Base-by-base conservation (phyloP, 2,113 vertebrate species). In the Tetrax tetrax region DNA sequence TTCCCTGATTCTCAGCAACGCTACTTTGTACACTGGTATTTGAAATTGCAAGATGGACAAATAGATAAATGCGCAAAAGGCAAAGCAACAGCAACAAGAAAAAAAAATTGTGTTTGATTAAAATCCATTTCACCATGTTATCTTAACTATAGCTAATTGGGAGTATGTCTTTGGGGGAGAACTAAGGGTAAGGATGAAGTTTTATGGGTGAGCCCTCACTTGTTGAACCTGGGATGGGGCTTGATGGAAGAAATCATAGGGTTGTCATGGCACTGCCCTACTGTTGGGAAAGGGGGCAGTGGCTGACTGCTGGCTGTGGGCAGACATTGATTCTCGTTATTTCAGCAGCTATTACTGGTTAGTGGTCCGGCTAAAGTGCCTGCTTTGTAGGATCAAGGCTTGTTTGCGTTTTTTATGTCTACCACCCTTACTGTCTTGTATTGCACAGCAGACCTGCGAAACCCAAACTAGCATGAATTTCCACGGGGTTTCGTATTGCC, bases 181-280 rank as follows among this genome's bases (percentile, higher is more conserved):
- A 12, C 17, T 59, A 27, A 53, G 43, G 27, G 5, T n/a, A 8
- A 29, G 33, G 38, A 33, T 77, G 37, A 38, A 77, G 29, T 45
- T 83, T 43, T 33, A 21, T 27, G 50, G 23, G 24, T 43, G 9
- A 92, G 4, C 35, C 54, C 69, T 86, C 3, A 3, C 31, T 66
- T 63, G 5, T 23, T 81, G 70, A 81, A n/a, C 29, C 9, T 22
- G 25, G 31, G 25, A 15, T 48, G 27, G 33, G 20, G 28, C 43
- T 60, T 12, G 12, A 23, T 88, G 35, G 31, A 68, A 61, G 37
- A 65, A 57, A 65, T 18, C 4, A 4, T 8, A 18, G 22, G 29
- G 10, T 81, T 4, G 8, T n/a, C 1, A 0, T 60, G 45, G 51
- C 41, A 23, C 37, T 21, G n/a, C 10, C 8, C 1, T 24, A 3